phyloP scores from a whole-genome alignment of 2,888 invertebrate genomes.

The Bedellia somnulentella region DNA sequence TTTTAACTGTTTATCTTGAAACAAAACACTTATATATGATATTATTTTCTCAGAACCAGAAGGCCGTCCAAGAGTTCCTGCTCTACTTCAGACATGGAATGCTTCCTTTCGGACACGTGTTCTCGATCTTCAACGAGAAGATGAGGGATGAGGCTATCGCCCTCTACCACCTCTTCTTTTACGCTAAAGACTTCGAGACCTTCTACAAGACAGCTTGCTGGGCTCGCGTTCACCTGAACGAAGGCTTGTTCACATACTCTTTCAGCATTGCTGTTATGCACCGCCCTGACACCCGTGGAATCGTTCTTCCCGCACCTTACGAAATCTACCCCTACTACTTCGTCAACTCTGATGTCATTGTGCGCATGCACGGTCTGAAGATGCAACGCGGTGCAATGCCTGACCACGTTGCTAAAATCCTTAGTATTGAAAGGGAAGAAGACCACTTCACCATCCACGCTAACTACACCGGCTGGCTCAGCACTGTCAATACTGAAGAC shows the following conservation, averaged over 20 bases:
- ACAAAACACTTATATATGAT: constrained; percentile 40
- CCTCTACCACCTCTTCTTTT: constrained; percentile 60
- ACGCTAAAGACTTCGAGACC: constrained; percentile 62
- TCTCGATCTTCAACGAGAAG: constrained; percentile 47
- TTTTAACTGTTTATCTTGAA: constrained; percentile 29
- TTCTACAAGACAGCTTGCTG: constrained; percentile 62
- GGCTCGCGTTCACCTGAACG: constrained; percentile 62
- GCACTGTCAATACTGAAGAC: constrained; percentile 59
- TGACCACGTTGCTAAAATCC: constrained; percentile 24
- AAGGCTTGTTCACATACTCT: constrained; percentile 64
- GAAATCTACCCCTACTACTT: constrained; percentile 68
- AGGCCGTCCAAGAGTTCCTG: constrained; percentile 43
- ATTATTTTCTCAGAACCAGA: constrained; percentile 28
- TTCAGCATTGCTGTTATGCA: constrained; percentile 62
- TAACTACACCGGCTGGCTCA: constrained; percentile 59
- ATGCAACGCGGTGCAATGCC: constrained; percentile 27
- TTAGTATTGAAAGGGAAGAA: constrained; percentile 35
- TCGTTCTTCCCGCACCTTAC: constrained; percentile 67
- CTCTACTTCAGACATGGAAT: constrained; percentile 37
- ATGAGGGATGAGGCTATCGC: constrained; percentile 48
- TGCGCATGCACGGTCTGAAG: constrained; percentile 37
- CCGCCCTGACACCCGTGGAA: constrained; percentile 56
- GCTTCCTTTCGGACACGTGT: constrained; percentile 46
- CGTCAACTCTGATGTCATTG: constrained; percentile 60
- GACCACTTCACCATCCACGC: constrained; percentile 50